Conservation (phyloP, 2,113 vertebrate genomes). For the Chaenocephalus aceratus region DNA sequence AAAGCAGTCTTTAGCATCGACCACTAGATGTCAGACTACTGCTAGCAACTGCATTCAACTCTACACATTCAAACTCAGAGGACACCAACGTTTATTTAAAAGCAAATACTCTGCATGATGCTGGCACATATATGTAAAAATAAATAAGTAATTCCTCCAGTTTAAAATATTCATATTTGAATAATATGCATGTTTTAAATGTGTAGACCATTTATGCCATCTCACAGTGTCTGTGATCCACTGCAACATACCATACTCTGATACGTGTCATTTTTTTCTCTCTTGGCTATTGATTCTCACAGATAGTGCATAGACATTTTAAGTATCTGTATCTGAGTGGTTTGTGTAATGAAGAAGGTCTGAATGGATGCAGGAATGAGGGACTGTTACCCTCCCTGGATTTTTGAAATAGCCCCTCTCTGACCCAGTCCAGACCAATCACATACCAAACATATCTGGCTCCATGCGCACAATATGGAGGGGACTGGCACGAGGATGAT, state of each 20-base stretch:
- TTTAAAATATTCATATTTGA: neutral
- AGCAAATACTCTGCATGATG: neutral
- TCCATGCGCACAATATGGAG: slow-evolving; percentile 9
- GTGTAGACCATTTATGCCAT: neutral
- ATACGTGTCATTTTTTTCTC: neutral
- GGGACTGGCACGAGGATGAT: slow-evolving; percentile 3
- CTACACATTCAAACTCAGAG: neutral
- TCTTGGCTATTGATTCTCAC: slow-evolving; percentile 9
- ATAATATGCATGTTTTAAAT: neutral
- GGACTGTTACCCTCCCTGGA: slow-evolving; percentile 32
- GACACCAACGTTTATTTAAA: neutral
- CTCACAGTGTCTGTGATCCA: neutral
- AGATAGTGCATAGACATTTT: slow-evolving; percentile 5
- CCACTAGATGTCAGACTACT: slow-evolving; percentile 67
- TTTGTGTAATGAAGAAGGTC: slow-evolving; percentile 48
- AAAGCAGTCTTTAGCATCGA: neutral
- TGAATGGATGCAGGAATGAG: slow-evolving; percentile 34
- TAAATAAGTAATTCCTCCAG: neutral
- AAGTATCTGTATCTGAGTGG: slow-evolving; percentile 16
- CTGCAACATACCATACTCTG: neutral
- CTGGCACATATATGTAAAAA: neutral
- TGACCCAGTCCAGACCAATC: slow-evolving; percentile 30
- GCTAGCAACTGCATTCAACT: slow-evolving; percentile 12
- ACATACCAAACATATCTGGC: slow-evolving; percentile 58
- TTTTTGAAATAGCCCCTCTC: slow-evolving; percentile 34